Evolutionary conservation across 2,113 vertebrate genomes (phyloP), one percentile per base, ranked within the genome.

Genomic region (Pygoscelis adeliae): DNA sequence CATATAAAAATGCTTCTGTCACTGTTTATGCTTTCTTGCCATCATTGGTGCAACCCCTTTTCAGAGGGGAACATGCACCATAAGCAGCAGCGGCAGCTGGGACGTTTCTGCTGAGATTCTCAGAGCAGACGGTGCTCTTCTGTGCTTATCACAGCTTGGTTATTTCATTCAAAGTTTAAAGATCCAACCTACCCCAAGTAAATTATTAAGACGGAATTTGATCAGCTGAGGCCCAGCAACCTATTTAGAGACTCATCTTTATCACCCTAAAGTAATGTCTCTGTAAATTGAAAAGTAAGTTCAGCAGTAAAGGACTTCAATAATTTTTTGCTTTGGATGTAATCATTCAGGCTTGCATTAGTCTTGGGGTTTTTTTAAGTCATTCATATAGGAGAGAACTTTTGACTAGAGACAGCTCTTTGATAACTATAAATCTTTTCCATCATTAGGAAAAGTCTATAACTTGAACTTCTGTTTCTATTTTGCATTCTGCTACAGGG

Each of bases 191-290:
- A n/a, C 40, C 38, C 71, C 38, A 77, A 46, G 52, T 83, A 81
- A 87, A 86, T 67, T 70, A 69, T 83, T 76, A 76, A 63, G 89
- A 89, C 85, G 38, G 89, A 88, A 96, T 94, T 96, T 94, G 72
- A 80, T 94, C 69, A 86, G 34, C 58, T 83, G 56, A 82, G 84
- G 36, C 49, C 77, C 40, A 74, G 59, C 15, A 56, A 62, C 52
- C 14, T 92, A 62, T 52, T 83, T 80, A 56, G 52, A 82, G 63
- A 77, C 16, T 80, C 12, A 13, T 52, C 13, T 4, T 52, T 56
- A 44, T 62, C 46, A 49, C 36, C 20, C 56, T 56, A 22, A 87
- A 85, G 47, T 53, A 73, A 44, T 27, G 32, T 21, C 21, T 72
- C 34, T 71, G 7, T 92, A 82, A 92, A 85, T 70, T 77, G 83